Conservation (phyloP, 2,113 vertebrate genomes). For the Ptilonorhynchus violaceus region DNA sequence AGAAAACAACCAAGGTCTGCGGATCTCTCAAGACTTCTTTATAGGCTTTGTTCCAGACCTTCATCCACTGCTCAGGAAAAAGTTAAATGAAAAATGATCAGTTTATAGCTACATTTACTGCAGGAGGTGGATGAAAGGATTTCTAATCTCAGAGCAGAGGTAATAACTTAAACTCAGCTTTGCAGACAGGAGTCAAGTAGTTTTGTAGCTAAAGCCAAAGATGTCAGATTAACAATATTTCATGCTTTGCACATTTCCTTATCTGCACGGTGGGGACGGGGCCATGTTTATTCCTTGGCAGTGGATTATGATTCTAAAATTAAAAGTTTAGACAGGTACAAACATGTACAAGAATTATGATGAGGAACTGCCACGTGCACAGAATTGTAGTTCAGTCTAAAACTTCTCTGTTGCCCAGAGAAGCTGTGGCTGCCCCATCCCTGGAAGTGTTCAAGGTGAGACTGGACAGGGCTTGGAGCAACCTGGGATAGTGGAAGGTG, state of each 20-base stretch:
- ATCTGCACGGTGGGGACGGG: background rate
- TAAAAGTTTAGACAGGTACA: background rate
- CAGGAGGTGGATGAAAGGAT: background rate
- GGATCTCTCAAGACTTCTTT: background rate
- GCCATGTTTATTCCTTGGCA: background rate
- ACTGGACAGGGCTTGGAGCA: background rate
- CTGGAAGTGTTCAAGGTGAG: background rate
- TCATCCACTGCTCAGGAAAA: background rate
- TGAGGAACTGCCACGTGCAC: background rate
- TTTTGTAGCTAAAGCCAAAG: conserved; percentile 3
- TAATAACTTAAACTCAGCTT: background rate
- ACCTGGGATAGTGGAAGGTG: background rate
- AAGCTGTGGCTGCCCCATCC: background rate
- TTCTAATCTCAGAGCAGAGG: background rate
- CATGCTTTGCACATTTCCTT: background rate
- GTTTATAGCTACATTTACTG: background rate
- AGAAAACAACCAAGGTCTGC: background rate
- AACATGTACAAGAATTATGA: background rate
- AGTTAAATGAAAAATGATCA: background rate
- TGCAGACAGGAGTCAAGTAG: background rate
- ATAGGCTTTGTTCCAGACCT: background rate
- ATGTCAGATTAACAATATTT: background rate
- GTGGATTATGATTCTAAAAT: background rate
- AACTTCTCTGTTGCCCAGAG: background rate
- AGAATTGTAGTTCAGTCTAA: background rate